Evolutionary conservation across 2,113 vertebrate species (phyloP).

Genomic region (Petromus typicus): DNA sequence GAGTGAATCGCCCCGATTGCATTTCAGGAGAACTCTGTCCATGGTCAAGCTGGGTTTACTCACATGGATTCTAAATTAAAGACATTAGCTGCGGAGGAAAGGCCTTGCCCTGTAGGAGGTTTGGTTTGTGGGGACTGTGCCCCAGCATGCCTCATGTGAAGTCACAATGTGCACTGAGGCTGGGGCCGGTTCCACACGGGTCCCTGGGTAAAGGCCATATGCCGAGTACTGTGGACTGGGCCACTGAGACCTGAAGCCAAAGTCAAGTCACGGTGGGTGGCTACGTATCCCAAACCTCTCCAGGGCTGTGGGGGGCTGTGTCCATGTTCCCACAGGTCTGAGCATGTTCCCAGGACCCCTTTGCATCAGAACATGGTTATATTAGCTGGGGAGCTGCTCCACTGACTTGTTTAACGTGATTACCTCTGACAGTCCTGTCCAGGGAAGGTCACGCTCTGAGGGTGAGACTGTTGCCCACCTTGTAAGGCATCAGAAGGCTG

Average conservation of each 20-base stretch:
- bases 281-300: fast-evolving
- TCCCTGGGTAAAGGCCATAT: fast-evolving
- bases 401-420: background rate
- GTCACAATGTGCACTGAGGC: fast-evolving
- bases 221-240: background rate
- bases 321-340: background rate
- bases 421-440: background rate
- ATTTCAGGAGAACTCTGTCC: background rate
- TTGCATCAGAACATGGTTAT: background rate
- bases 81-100: background rate
- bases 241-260: background rate
- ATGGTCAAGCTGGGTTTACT: background rate
- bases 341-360: background rate
- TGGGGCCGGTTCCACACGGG: fast-evolving
- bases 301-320: fast-evolving
- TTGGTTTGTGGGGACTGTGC: background rate
- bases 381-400: too few species aligned
- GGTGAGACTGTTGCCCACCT: background rate
- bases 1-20: background rate
- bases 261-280: fast-evolving
- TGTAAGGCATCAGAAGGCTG: background rate
- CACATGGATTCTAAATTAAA: background rate
- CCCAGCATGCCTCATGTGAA: background rate
- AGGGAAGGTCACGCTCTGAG: background rate
- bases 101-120: background rate